These are phyloP conservation scores for Sinocyclocheilus anshuiensis DNA, from an alignment of 2,113 vertebrate genomes.

Conservation along the genomic window DNA sequence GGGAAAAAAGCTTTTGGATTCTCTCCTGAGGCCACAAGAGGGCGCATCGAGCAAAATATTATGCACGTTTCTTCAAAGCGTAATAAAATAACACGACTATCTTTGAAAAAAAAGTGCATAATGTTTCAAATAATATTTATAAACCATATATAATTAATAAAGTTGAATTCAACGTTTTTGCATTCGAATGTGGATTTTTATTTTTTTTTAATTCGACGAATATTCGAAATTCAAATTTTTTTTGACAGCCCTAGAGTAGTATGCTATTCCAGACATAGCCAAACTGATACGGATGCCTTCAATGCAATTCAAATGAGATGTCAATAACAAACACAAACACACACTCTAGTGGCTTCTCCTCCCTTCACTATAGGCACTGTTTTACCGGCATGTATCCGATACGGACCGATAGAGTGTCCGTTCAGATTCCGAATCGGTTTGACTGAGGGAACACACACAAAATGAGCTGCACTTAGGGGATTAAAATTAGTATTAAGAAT, in stretches of 20 bases:
- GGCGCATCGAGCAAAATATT: too few relatives aligned
- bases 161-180: too few relatives aligned
- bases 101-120: too few relatives aligned
- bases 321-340: neutral
- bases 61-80: too few relatives aligned
- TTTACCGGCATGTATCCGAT: conserved; percentile 97
- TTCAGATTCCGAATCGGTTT: conserved; percentile 97
- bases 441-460: conserved; percentile 73
- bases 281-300: neutral
- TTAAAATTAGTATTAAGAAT: neutral
- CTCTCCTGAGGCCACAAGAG: too few relatives aligned
- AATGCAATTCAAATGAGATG: neutral
- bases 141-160: too few relatives aligned
- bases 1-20: too few relatives aligned
- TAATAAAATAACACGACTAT: too few relatives aligned
- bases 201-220: too few relatives aligned
- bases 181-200: too few relatives aligned
- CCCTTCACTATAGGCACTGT: conserved; percentile 98
- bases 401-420: conserved; percentile 95
- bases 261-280: neutral
- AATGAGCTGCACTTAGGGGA: neutral
- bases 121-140: too few relatives aligned
- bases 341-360: conserved; percentile 87
- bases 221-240: too few relatives aligned
- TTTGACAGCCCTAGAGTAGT: neutral